Evolutionary conservation across 2,113 vertebrate genomes (phyloP).

Genomic region (Cyphomyrus plagiostoma): DNA sequence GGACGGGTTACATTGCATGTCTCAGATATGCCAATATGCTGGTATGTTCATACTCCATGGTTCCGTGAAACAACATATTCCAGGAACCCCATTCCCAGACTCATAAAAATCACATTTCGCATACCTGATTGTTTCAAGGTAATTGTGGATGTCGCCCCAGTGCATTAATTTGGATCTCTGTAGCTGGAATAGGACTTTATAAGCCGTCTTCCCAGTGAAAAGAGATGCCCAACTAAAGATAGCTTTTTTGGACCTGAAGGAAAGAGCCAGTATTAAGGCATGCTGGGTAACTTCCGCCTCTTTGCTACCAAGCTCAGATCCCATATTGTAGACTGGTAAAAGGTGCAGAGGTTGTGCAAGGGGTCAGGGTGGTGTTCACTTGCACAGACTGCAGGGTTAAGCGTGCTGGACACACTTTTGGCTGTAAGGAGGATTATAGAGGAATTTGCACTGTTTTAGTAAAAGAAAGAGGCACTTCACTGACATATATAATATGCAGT

Average conservation of each 20-base stretch:
- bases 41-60: background rate
- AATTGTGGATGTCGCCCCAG: background rate
- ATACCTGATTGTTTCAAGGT: background rate
- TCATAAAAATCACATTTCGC: background rate
- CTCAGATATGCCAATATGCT: background rate
- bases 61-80: background rate
- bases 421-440: background rate
- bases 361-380: background rate
- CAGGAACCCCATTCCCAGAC: background rate
- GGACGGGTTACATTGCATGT: background rate
- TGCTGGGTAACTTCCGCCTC: background rate
- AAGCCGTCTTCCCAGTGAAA: background rate
- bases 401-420: background rate
- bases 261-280: background rate
- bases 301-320: background rate
- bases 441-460: background rate
- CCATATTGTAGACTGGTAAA: background rate
- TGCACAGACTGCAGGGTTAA: background rate
- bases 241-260: background rate
- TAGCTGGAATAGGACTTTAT: background rate
- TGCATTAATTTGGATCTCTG: background rate
- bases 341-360: background rate
- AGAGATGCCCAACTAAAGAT: background rate
- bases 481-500: constrained; percentile 90
- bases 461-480: constrained; percentile 21